phyloP scores from a whole-genome alignment of 2,113 vertebrate genomes.

The Gavia stellata region DNA sequence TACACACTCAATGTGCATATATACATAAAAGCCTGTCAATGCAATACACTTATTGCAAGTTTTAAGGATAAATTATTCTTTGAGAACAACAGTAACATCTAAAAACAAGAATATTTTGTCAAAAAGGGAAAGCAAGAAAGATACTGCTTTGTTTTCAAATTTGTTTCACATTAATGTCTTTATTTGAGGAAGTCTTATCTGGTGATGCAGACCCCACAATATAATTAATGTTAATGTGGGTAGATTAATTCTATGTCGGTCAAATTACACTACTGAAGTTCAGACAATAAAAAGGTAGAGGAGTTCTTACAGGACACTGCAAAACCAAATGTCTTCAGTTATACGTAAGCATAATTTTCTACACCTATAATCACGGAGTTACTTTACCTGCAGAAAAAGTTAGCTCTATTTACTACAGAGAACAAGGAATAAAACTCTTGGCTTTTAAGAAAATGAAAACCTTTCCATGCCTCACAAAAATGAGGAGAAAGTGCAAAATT shows the following conservation, averaged over 20 bases:
- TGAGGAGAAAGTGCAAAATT: not conserved
- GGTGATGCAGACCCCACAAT: not conserved
- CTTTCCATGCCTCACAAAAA: not conserved
- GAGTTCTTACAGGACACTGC: not conserved
- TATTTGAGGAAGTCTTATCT: not conserved
- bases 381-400: not conserved
- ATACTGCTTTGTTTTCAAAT: not conserved
- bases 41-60: not conserved
- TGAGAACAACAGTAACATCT: not conserved
- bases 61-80: not conserved
- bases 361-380: not conserved
- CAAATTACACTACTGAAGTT: not conserved
- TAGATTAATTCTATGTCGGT: not conserved
- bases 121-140: not conserved
- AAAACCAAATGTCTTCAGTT: not conserved
- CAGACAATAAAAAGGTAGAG: not conserved
- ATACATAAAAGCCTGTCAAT: not conserved
- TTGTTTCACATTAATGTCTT: not conserved
- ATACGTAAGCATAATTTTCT: rapidly evolving
- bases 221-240: not conserved
- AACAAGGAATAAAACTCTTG: not conserved
- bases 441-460: not conserved
- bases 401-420: not conserved
- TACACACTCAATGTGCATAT: not conserved
- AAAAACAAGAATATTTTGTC: not conserved